Evolutionary conservation across 2,888 invertebrate species (phyloP), one percentile per base, ranked within the genome.

Genomic region (Helobdella robusta): DNA sequence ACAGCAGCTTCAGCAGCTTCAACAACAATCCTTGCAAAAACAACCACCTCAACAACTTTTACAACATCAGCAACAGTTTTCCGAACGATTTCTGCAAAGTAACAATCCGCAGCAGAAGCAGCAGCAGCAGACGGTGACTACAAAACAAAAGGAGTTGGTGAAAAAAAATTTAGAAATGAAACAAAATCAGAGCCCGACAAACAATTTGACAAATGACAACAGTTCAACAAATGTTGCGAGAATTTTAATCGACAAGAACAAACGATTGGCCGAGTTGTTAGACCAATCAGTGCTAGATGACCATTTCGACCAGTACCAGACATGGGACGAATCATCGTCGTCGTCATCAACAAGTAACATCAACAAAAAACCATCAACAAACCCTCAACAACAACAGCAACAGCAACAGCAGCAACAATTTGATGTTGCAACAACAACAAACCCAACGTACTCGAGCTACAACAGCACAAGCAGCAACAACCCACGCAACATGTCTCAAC

Each of bases 261-360:
- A n/a, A n/a, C n/a, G n/a, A n/a, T n/a, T n/a, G n/a, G 30, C 28
- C 34, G 36, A 40, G n/a, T 23, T n/a, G 6, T 18, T 23, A 54
- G 44, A 50, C 35, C 76, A 77, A 67, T 74, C 76, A 23, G 74
- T 78, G 64, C 71, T 78, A 48, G 76, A 74, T 68, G 78, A 78
- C 70, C 78, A 78, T 70, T 78, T 78, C 71, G 78, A 78, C 73
- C 78, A 78, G 74, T 78, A 78, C 71, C 72, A 74, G 40, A 73
- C 46, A 34, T 50, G 23, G 25, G 61, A 40, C 56, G 75, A 56
- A 28, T 28, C 5, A 4, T 30, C 56, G 6, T n/a, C n/a, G n/a
- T n/a, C n/a, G n/a, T n/a, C n/a, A n/a, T n/a, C n/a, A n/a, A n/a
- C n/a, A n/a, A n/a, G n/a, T n/a, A n/a, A 59, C 32, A 25, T 34